These are phyloP conservation scores for Cephalopachus bancanus DNA, from an alignment of 2,797 vertebrate genomes.

Conservation along the genomic window DNA sequence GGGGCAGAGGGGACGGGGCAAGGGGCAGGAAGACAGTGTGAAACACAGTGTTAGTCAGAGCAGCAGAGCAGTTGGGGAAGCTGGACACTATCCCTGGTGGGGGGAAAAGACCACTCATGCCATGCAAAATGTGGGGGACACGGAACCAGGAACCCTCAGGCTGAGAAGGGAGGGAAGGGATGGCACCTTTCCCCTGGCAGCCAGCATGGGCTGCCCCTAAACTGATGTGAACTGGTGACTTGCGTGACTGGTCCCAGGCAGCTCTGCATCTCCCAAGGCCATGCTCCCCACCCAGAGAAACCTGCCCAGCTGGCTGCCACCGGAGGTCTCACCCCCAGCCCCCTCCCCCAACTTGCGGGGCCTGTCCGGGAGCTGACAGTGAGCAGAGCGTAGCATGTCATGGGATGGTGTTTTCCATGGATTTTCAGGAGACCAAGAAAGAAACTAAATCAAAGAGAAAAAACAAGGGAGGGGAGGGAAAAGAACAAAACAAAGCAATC, in stretches of 20 bases:
- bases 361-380: slow-evolving; percentile 74
- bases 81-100: slow-evolving; percentile 80
- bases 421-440: slow-evolving; percentile 87
- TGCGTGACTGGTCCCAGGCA: slow-evolving; percentile 5
- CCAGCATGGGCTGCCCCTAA: slow-evolving; percentile 62
- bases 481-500: slow-evolving; percentile 72
- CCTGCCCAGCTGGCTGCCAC: slow-evolving; percentile 75
- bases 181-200: slow-evolving; percentile 57
- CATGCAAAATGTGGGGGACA: slow-evolving; percentile 82
- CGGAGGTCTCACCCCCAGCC: slow-evolving; percentile 60
- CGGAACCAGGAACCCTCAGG: slow-evolving; percentile 54
- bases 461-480: neutral
- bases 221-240: neutral
- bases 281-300: neutral
- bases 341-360: slow-evolving; percentile 63
- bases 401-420: slow-evolving; percentile 89
- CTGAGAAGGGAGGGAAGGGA: slow-evolving; percentile 25
- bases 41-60: slow-evolving; percentile 87
- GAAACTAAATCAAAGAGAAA: slow-evolving; percentile 81
- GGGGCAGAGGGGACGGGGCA: neutral
- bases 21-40: slow-evolving; percentile 75
- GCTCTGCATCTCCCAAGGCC: neutral
- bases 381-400: slow-evolving; percentile 85
- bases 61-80: slow-evolving; percentile 69
- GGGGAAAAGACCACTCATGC: slow-evolving; percentile 80